phyloP scores from a whole-genome alignment of 2,113 vertebrate genomes.

The Silurus glanis region DNA sequence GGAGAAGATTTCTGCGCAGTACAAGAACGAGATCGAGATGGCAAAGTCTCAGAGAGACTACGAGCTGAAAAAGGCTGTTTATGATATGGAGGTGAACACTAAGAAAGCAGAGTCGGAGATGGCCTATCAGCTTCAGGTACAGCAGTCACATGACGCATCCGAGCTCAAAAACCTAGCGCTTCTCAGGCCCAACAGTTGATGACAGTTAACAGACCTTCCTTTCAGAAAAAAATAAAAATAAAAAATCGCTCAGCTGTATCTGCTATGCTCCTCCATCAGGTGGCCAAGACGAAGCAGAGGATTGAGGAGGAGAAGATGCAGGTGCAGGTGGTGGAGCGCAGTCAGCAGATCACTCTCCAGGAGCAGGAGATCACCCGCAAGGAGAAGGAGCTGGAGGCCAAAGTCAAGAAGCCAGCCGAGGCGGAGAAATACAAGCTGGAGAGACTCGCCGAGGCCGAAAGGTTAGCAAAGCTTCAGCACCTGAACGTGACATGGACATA shows the following conservation, averaged over 20 bases:
- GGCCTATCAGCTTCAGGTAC: conserved; percentile 91
- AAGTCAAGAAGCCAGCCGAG: conserved; percentile 84
- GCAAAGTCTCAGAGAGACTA: conserved; percentile 90
- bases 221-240: no score
- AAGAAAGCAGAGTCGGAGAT: conserved; percentile 89
- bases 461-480: conserved; percentile 63
- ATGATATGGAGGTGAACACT: conserved; percentile 86
- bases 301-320: conserved; percentile 92
- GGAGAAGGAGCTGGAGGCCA: conserved; percentile 87
- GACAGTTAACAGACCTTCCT: not conserved
- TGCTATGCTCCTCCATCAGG: conserved; percentile 63
- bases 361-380: conserved; percentile 86
- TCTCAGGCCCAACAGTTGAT: not conserved
- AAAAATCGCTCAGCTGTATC: no score
- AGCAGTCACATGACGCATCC: not conserved
- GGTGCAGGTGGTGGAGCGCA: conserved; percentile 86
- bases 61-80: conserved; percentile 86
- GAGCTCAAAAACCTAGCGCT: no score
- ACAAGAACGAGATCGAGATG: conserved; percentile 89
- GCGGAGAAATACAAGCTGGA: conserved; percentile 84
- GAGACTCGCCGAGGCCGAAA: conserved; percentile 81
- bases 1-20: conserved; percentile 88
- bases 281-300: conserved; percentile 91
- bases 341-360: conserved; percentile 88
- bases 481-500: no score